Conservation (phyloP, 2,113 vertebrate genomes). For the Bagarius yarrelli region DNA sequence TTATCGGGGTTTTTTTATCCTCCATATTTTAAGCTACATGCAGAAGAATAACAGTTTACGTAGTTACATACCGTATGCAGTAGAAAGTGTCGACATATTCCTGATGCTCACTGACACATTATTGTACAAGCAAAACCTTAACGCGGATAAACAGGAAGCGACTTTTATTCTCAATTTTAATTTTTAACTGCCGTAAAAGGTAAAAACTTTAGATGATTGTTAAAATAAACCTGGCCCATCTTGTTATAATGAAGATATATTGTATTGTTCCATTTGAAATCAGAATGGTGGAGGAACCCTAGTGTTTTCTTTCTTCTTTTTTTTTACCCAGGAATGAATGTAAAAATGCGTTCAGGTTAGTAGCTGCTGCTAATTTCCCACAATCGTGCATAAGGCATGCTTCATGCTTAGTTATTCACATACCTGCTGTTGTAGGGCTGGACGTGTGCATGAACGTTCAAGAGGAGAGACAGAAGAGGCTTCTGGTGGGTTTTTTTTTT, state of each 20-base stretch:
- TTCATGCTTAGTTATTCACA: neutral
- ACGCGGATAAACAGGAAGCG: neutral
- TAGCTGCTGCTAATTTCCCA: neutral
- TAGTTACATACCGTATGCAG: neutral
- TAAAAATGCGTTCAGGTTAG: neutral
- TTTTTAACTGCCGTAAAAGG: too few species aligned
- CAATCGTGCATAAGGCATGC: neutral
- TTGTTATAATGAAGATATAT: neutral
- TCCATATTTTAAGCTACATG: neutral
- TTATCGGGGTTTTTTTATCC: neutral
- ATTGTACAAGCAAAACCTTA: neutral
- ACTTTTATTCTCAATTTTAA: too few species aligned
- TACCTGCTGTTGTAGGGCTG: constrained; percentile 14
- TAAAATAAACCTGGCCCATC: neutral
- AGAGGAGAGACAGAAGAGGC: neutral
- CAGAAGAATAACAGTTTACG: neutral
- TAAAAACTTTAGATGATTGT: neutral
- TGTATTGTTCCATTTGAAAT: neutral
- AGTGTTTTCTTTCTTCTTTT: neutral
- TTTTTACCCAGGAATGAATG: neutral
- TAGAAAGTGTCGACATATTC: neutral
- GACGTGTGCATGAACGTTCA: neutral
- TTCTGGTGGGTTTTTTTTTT: neutral
- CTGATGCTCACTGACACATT: neutral
- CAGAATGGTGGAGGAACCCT: neutral